Evolutionary conservation across 2,797 vertebrate genomes (phyloP).

Genomic region (Sorex maritimensis): DNA sequence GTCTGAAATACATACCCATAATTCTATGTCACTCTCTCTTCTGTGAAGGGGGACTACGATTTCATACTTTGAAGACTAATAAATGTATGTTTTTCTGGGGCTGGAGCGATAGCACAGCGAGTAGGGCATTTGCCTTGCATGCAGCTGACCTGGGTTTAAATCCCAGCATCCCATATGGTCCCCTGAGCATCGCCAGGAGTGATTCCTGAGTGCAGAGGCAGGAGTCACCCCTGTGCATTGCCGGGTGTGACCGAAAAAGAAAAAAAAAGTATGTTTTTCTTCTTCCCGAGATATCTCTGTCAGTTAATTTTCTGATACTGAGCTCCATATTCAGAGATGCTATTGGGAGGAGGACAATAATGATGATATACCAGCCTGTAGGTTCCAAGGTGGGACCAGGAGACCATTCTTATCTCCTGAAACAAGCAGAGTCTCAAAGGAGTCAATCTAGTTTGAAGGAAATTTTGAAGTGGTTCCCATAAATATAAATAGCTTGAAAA

Average conservation of each 20-base stretch:
- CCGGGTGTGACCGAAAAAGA: too few species aligned
- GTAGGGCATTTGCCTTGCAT: too few species aligned
- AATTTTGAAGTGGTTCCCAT: constrained; percentile 13
- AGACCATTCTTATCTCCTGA: neutral
- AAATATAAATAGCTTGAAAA: neutral
- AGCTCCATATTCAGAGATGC: neutral
- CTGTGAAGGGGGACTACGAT: neutral
- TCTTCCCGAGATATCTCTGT: neutral
- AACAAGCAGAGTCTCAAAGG: neutral
- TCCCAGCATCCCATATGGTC: too few species aligned
- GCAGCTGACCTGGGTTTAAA: too few species aligned
- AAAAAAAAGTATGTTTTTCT: neutral
- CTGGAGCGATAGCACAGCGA: too few species aligned
- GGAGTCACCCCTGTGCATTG: too few species aligned
- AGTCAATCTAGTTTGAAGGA: neutral
- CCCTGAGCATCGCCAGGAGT: too few species aligned
- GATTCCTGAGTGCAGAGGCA: too few species aligned
- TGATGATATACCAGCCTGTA: neutral
- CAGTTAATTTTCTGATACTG: neutral
- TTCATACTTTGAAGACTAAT: neutral
- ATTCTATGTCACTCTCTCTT: neutral
- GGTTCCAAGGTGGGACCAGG: neutral
- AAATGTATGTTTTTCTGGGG: neutral
- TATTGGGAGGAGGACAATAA: neutral
- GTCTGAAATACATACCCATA: neutral